These are phyloP conservation scores for Caenorhabditis sinica DNA, from an alignment of 2,888 invertebrate genomes.

Conservation along the genomic window DNA sequence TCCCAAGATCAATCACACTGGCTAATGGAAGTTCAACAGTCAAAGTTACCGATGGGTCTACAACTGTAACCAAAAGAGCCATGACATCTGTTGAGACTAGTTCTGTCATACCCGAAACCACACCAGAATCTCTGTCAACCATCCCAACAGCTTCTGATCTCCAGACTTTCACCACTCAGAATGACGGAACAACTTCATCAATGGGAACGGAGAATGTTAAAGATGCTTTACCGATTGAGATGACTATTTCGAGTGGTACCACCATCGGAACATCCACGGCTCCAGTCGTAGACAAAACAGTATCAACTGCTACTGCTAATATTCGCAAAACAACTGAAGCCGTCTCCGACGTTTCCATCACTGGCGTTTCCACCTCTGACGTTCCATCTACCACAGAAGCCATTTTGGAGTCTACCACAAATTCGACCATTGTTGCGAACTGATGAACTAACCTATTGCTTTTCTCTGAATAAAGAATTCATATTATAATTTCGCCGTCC, in stretches of 20 bases:
- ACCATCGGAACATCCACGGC: background rate
- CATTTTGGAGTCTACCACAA: background rate
- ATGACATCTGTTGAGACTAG: background rate
- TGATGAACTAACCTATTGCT: background rate
- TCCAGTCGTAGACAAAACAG: background rate
- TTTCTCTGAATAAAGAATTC: slow-evolving; percentile 11
- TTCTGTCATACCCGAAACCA: background rate
- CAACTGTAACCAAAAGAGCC: background rate
- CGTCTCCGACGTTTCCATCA: background rate
- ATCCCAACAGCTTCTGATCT: background rate
- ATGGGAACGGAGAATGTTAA: background rate
- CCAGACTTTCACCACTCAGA: background rate
- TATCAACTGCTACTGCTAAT: background rate
- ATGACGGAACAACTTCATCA: background rate
- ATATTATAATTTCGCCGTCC: too few relatives aligned
- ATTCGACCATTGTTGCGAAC: slow-evolving; percentile 7
- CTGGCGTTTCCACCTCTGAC: background rate
- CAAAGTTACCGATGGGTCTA: too few relatives aligned
- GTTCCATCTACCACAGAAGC: background rate
- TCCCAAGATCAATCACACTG: too few relatives aligned
- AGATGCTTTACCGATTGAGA: slow-evolving; percentile 2
- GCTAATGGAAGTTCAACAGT: too few relatives aligned
- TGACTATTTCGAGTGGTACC: background rate
- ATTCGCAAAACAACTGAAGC: background rate
- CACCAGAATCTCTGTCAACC: background rate